A percentile compares a stretch with the other conserved stretches of the same genome.
These are phyloP conservation scores for Tinamus major DNA, from an alignment of 2,797 vertebrate genomes.

Conservation along the genomic window DNA sequence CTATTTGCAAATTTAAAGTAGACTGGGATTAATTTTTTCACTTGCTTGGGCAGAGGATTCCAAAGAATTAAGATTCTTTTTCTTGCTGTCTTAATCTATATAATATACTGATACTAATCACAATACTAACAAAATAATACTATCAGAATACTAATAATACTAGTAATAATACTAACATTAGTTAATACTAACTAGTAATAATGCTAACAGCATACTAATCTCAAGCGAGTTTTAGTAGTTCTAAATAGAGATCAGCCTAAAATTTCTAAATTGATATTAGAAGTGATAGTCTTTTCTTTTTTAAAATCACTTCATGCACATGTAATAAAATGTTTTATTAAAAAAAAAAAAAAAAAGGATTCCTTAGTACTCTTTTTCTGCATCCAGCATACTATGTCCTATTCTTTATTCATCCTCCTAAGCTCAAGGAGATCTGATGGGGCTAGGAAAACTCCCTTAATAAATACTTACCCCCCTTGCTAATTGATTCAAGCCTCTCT, in stretches of 20 bases:
- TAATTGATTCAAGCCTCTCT: neutral
- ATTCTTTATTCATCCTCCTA: neutral
- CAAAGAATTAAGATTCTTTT: neutral
- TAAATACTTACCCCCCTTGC: neutral
- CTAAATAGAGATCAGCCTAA: neutral
- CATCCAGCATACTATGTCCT: fast-evolving
- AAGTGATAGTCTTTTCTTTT: neutral
- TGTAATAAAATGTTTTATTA: neutral
- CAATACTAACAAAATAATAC: too few relatives aligned
- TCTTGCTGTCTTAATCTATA: neutral
- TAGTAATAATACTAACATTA: too few relatives aligned
- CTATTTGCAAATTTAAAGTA: neutral
- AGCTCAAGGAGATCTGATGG: neutral
- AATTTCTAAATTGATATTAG: neutral
- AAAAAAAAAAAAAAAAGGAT: neutral
- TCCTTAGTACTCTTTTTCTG: neutral
- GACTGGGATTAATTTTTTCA: neutral
- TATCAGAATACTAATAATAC: too few relatives aligned
- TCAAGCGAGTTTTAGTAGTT: neutral
- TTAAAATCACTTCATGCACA: neutral
- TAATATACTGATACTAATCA: too few relatives aligned
- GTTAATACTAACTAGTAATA: too few relatives aligned
- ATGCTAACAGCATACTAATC: neutral
- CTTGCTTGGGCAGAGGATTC: neutral
- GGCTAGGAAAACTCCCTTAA: neutral